Evolutionary conservation across 2,888 invertebrate genomes (phyloP).

Genomic region (Frankliniella intonsa): DNA sequence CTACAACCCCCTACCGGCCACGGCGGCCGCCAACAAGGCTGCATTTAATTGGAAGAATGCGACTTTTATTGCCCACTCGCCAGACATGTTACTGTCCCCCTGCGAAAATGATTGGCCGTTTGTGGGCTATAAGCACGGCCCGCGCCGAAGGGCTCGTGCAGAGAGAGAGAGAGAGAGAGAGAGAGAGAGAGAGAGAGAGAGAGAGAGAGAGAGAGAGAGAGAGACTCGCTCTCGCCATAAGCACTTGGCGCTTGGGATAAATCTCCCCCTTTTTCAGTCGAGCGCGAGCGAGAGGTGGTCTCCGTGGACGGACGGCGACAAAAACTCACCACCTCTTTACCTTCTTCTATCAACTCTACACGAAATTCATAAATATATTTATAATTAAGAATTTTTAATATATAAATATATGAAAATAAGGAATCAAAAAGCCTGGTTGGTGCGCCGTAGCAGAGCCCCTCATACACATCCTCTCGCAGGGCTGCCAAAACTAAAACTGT

Average conservation of each 20-base stretch:
- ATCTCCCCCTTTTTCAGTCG: background rate
- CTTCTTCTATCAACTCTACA: no score
- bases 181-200: background rate
- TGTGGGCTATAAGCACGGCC: constrained; percentile 5
- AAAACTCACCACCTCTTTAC: no score
- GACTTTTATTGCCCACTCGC: constrained; percentile 24
- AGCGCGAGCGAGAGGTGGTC: no score
- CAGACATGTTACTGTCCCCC: constrained; percentile 24
- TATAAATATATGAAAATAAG: no score
- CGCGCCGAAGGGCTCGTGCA: background rate
- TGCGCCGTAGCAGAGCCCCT: no score
- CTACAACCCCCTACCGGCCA: no score
- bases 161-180: constrained; percentile 1
- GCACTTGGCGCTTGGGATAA: background rate
- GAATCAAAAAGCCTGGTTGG: no score
- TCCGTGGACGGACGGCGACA: no score
- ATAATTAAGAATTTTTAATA: no score
- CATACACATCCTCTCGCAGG: no score
- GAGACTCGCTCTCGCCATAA: background rate
- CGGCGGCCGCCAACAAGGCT: background rate
- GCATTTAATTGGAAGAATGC: constrained; percentile 26
- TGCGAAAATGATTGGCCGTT: constrained; percentile 24
- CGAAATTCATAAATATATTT: no score
- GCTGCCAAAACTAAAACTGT: no score
- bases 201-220: background rate